Conservation (phyloP, 2,113 vertebrate genomes). For the Acinonyx jubatus region DNA sequence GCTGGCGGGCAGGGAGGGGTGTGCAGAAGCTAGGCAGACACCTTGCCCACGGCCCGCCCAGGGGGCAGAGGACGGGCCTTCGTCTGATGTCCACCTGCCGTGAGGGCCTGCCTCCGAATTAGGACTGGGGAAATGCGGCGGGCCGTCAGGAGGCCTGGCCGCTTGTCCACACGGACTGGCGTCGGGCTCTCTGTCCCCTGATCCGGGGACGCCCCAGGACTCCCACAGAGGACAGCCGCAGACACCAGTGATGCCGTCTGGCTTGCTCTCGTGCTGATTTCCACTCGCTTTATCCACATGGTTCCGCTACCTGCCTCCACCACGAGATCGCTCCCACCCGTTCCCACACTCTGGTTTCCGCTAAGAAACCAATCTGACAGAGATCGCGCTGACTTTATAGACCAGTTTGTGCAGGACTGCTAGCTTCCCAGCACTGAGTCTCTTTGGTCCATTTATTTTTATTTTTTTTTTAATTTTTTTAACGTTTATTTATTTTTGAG, state of each 20-base stretch:
- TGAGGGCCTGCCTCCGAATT: not conserved
- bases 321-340: not conserved
- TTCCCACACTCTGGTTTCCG: not conserved
- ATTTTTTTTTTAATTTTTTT: too few relatives aligned
- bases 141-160: not conserved
- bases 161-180: not conserved
- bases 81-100: not conserved
- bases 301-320: not conserved
- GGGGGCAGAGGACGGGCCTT: too few relatives aligned
- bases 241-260: fast-evolving
- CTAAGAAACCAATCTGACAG: not conserved
- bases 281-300: fast-evolving
- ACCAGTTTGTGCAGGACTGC: too few relatives aligned
- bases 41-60: not conserved
- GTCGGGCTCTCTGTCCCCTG: not conserved
- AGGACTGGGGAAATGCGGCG: not conserved
- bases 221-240: not conserved
- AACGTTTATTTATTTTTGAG: too few relatives aligned
- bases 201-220: not conserved
- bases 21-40: fast-evolving
- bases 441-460: not conserved
- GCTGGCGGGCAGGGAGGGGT: not conserved
- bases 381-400: not conserved
- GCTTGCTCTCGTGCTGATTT: fast-evolving
- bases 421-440: not conserved